Conservation (phyloP, 2,888 invertebrate genomes). For the Spilarctia lutea region DNA sequence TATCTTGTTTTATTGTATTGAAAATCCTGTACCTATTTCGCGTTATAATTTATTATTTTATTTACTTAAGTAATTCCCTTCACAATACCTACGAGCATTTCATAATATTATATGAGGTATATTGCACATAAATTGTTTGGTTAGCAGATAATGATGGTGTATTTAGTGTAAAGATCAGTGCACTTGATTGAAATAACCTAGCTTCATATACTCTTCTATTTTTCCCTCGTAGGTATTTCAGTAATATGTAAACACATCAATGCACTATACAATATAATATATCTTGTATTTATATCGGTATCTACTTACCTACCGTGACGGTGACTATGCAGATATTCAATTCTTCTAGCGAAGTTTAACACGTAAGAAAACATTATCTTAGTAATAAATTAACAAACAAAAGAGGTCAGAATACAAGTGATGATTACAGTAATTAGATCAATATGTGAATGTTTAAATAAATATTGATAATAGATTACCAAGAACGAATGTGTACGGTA, state of each 20-base stretch:
- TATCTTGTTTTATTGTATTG: not conserved
- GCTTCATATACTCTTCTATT: not conserved
- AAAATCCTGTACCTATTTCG: not conserved
- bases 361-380: not conserved
- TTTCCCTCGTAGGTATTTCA: not conserved
- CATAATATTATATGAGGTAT: not conserved
- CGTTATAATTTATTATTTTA: not conserved
- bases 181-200: not conserved
- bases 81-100: not conserved
- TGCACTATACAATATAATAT: not conserved
- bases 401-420: slow-evolving; percentile 25
- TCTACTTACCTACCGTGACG: not conserved
- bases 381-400: slow-evolving; percentile 14
- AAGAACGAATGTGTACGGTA: slow-evolving; percentile 38
- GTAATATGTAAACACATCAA: not conserved
- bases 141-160: not conserved
- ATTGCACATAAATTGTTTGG: not conserved
- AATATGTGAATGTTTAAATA: slow-evolving; percentile 48
- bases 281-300: not conserved
- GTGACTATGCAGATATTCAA: not conserved
- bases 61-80: not conserved
- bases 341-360: not conserved
- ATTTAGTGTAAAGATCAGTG: not conserved
- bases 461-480: slow-evolving; percentile 56
- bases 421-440: slow-evolving; percentile 37